Base-by-base conservation (phyloP, 2,888 invertebrate genomes). In the Chymomyza amoena region DNA sequence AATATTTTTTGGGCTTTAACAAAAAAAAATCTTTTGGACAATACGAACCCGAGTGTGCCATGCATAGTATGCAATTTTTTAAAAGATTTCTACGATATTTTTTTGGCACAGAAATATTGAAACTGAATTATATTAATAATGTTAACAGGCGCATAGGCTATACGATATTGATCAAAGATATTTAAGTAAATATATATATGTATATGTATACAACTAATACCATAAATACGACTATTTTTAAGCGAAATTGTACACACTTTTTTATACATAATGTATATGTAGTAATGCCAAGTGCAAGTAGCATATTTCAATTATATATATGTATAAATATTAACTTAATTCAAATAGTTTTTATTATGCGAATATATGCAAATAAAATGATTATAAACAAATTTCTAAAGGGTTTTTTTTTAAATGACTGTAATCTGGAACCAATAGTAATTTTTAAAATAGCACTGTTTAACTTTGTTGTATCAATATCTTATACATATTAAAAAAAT, bases 1-100 rank as follows among this genome's bases (percentile, higher is more conserved):
- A 45, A 45, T 45, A 45, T 45, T 45, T 32, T 32, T 32, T 32
- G 6, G 32, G 32, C 32, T 32, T 62, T 59, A 50, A 10, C 39
- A 61, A 59, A 10, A 61, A 59, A 10, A 28, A 64, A 69, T 64
- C 67, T 64, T 66, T n/a, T 64, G 62, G 69, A 70, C 63, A 80
- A 80, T 39, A 64, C 66, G 76, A 88, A 78, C 86, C 86, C 83
- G 77, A 87, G 80, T 70, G 89, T 85, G 84, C 84, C 84, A 85
- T 85, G 84, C 89, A 77, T 84, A 71, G 56, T 70, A 85, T 85
- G 82, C 85, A 83, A 82, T 76, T 82, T 77, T 83, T 81, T 83
- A 76, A 82, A 82, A 85, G 79, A 85, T 82, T 85, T 86, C 81
- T 73, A 84, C 32, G 2, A 75, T 75, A 81, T 65, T 76, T 81